phyloP scores from a whole-genome alignment of 2,888 invertebrate species.

The Tricholauxania praeusta region DNA sequence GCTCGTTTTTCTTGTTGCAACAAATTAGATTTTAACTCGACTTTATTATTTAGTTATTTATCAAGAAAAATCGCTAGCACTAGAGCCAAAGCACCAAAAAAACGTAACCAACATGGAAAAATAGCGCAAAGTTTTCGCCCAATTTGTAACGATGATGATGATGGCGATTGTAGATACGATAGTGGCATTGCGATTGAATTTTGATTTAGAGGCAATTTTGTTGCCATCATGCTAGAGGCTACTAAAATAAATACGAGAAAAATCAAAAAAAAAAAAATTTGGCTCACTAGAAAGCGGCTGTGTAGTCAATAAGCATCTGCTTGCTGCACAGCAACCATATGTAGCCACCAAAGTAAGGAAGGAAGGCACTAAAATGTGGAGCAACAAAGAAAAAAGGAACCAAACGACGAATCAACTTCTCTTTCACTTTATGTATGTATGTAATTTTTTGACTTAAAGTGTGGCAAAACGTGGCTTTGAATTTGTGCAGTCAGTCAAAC shows the following conservation, averaged over 20 bases:
- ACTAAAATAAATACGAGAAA: constrained; percentile 7
- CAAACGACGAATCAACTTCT: no score
- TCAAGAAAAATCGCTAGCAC: not conserved
- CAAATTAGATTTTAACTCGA: constrained; percentile 30
- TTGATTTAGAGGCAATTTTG: constrained; percentile 35
- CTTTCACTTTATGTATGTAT: no score
- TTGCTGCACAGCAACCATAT: no score
- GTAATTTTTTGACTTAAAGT: no score
- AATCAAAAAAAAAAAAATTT: not conserved
- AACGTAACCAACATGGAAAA: constrained; percentile 17
- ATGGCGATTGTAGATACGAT: not conserved
- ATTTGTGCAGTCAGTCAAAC: no score
- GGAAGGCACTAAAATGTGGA: no score
- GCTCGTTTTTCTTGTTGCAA: not conserved
- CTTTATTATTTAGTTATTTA: constrained; percentile 33
- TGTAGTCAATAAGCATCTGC: no score
- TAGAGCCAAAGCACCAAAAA: not conserved
- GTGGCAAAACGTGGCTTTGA: no score
- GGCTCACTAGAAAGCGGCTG: no score
- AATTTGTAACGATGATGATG: not conserved
- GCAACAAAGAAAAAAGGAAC: no score
- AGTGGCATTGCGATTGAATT: constrained; percentile 19
- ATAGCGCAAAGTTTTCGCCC: constrained; percentile 2
- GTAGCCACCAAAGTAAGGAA: no score
- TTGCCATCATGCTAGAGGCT: constrained; percentile 28